Conservation (phyloP, 2,113 vertebrate genomes). For the Phasianus colchicus region DNA sequence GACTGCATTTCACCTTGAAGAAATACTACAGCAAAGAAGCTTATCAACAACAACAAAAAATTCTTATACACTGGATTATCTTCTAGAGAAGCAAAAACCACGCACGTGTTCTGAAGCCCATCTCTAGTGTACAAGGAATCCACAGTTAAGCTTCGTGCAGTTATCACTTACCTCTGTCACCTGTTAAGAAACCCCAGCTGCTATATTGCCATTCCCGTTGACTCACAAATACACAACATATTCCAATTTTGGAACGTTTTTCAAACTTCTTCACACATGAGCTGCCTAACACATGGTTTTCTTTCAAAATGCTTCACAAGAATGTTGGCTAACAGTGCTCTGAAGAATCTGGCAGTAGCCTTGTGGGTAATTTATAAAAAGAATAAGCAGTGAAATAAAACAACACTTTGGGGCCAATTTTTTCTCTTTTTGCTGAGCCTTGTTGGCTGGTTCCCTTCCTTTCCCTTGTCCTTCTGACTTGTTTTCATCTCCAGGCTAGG, state of each 20-base stretch:
- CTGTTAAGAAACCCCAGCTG: slow-evolving; percentile 38
- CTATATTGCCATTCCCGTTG: not conserved
- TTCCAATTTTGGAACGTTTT: slow-evolving; percentile 25
- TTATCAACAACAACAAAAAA: not conserved
- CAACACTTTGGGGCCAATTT: not conserved
- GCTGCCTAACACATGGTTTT: slow-evolving; percentile 53
- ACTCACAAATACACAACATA: not conserved
- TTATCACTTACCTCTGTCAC: not conserved
- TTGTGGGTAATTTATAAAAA: slow-evolving; percentile 39
- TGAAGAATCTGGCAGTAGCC: slow-evolving; percentile 12
- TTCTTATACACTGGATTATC: not conserved
- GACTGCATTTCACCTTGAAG: not conserved
- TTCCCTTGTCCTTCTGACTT: not conserved
- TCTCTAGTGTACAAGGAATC: not conserved
- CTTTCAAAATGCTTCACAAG: slow-evolving; percentile 59
- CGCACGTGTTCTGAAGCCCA: not conserved
- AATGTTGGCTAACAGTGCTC: slow-evolving; percentile 45
- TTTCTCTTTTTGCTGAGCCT: not conserved
- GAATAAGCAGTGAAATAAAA: slow-evolving; percentile 38
- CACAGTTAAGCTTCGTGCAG: not conserved
- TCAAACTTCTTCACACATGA: slow-evolving; percentile 53
- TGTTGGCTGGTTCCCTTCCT: not conserved
- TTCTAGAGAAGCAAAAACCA: not conserved
- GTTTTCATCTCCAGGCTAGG: not conserved
- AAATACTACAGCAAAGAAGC: not conserved